Conservation (phyloP, 2,888 invertebrate species). For the Amphipyra berbera region DNA sequence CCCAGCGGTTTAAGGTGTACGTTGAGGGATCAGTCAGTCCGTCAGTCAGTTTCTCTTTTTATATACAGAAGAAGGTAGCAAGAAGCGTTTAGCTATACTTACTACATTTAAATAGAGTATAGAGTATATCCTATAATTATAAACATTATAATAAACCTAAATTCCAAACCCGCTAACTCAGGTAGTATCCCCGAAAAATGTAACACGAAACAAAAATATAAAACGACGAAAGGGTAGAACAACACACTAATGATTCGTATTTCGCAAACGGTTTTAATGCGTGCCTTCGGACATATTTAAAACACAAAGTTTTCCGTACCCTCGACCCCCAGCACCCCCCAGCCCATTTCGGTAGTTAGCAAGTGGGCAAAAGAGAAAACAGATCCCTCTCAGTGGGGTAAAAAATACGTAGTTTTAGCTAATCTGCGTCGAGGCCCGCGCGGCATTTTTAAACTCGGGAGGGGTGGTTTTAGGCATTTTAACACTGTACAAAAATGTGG, state of each 20-base stretch:
- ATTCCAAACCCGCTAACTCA: conserved; percentile 21
- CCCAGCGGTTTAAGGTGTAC: no score
- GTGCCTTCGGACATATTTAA: conserved; percentile 89
- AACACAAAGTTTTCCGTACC: conserved; percentile 86
- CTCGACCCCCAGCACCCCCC: conserved; percentile 66
- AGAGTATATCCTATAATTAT: not conserved
- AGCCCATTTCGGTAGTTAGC: conserved; percentile 86
- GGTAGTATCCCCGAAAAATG: conserved; percentile 25
- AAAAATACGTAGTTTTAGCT: conserved; percentile 92
- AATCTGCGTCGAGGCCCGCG: conserved; percentile 88
- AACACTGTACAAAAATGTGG: conserved; percentile 88
- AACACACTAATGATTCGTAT: conserved; percentile 83
- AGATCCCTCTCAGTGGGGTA: conserved; percentile 78
- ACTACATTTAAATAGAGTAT: no score
- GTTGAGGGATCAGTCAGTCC: no score
- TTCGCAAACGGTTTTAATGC: conserved; percentile 85
- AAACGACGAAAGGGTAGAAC: conserved; percentile 62
- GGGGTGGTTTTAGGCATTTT: conserved; percentile 88
- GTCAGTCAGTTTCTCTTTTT: no score
- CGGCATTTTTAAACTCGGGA: conserved; percentile 79
- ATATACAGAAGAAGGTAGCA: no score
- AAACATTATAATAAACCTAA: not conserved
- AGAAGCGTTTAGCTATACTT: no score
- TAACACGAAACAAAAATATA: conserved; percentile 53
- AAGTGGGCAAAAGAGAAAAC: conserved; percentile 66